A percentile compares a stretch with the other conserved stretches of the same genome.
Conservation (phyloP, 2,797 vertebrate genomes). For the Dallia pectoralis region DNA sequence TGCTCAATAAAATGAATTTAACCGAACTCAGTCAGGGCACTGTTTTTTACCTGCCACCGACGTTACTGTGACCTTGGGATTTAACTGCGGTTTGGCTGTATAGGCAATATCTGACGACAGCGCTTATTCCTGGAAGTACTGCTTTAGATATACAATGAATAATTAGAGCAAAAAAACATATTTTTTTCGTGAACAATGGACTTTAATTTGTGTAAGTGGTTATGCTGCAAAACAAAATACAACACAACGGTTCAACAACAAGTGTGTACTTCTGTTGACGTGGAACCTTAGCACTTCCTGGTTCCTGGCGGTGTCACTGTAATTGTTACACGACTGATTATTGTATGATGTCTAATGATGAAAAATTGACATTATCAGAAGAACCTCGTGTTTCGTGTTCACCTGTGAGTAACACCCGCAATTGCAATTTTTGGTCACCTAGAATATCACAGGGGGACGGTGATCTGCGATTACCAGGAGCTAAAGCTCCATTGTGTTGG, state of each 20-base stretch:
- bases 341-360: not conserved
- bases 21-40: not conserved
- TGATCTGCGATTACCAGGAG: not conserved
- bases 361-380: too few relatives aligned
- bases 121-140: not conserved
- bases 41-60: constrained; percentile 28
- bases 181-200: not conserved
- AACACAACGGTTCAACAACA: not conserved
- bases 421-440: too few relatives aligned
- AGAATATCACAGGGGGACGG: too few relatives aligned
- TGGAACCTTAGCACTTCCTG: not conserved
- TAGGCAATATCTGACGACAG: constrained; percentile 18
- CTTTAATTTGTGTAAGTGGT: not conserved
- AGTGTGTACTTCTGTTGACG: not conserved
- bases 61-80: constrained; percentile 12
- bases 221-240: not conserved
- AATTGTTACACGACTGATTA: not conserved
- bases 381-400: not conserved
- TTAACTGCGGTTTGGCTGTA: constrained; percentile 4
- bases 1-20: not conserved
- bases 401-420: too few relatives aligned
- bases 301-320: not conserved
- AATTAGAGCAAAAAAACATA: not conserved
- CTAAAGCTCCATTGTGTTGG: not conserved
- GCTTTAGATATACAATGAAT: constrained; percentile 1